A percentile compares a stretch with the other conserved stretches of the same genome.
Evolutionary conservation across 2,888 invertebrate species (phyloP).

Genomic region (Parnassius orleans): DNA sequence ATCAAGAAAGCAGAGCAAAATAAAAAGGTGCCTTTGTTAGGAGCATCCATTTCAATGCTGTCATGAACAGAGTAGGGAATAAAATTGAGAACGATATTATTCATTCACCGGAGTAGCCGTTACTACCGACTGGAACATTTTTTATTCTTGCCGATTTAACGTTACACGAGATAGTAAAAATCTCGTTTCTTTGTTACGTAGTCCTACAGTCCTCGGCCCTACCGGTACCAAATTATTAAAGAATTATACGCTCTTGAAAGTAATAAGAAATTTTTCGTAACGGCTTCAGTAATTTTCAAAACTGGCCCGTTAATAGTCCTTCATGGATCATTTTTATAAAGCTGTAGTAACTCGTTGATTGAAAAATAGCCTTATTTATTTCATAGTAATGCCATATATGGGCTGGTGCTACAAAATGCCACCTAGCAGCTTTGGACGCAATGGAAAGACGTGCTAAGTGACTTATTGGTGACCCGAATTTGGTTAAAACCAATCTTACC

Average conservation of each 20-base stretch:
- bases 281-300: background rate
- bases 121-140: background rate
- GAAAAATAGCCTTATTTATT: too few species aligned
- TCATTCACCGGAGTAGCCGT: constrained; percentile 4
- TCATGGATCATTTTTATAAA: too few species aligned
- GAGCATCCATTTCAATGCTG: background rate
- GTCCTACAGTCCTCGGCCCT: background rate
- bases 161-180: constrained; percentile 3
- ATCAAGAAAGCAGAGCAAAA: background rate
- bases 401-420: too few species aligned
- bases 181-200: background rate
- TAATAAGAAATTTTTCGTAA: background rate
- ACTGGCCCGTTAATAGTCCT: background rate
- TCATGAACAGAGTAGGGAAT: constrained; percentile 1
- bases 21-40: background rate
- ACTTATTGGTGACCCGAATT: too few species aligned
- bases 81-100: background rate
- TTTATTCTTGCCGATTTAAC: background rate
- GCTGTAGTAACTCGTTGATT: too few species aligned
- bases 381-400: too few species aligned
- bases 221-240: background rate
- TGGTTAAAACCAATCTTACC: too few species aligned
- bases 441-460: too few species aligned
- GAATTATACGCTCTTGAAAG: background rate
- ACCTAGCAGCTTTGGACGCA: too few species aligned